Evolutionary conservation across 2,113 vertebrate genomes (phyloP).

Genomic region (Reinhardtius hippoglossoides): DNA sequence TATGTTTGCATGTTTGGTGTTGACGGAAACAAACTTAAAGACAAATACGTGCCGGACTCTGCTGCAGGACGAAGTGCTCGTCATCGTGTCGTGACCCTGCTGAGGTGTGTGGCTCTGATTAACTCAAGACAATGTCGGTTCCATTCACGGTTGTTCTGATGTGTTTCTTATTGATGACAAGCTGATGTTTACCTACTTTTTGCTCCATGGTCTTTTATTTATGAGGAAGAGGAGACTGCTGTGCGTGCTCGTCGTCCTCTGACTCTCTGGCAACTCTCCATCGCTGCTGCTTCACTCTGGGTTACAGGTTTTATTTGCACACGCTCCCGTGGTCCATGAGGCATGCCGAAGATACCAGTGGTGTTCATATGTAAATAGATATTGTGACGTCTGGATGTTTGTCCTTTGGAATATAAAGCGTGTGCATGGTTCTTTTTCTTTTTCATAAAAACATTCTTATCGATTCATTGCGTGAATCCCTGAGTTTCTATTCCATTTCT

Average conservation of each 20-base stretch:
- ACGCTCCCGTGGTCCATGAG: slow-evolving; percentile 41
- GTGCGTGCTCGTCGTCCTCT: slow-evolving; percentile 28
- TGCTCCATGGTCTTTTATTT: slow-evolving; percentile 7
- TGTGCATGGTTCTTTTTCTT: slow-evolving; percentile 56
- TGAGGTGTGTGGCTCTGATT: slow-evolving; percentile 40
- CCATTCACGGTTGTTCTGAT: slow-evolving; percentile 12
- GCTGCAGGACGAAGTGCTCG: slow-evolving; percentile 32
- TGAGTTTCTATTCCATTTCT: slow-evolving; percentile 24
- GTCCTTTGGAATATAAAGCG: slow-evolving; percentile 49
- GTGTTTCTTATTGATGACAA: slow-evolving; percentile 36
- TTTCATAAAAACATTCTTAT: slow-evolving; percentile 57
- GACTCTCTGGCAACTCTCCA: slow-evolving; percentile 30
- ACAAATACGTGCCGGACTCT: slow-evolving; percentile 4
- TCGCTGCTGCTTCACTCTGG: slow-evolving; percentile 32
- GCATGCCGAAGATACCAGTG: slow-evolving; percentile 57
- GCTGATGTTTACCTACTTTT: slow-evolving; percentile 22
- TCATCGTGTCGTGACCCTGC: slow-evolving; percentile 35
- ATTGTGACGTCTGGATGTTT: slow-evolving; percentile 58
- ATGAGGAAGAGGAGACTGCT: not conserved
- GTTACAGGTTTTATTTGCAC: slow-evolving; percentile 40
- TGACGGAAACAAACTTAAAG: slow-evolving; percentile 43
- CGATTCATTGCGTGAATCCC: slow-evolving; percentile 8
- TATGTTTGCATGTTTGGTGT: slow-evolving; percentile 74
- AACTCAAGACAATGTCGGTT: slow-evolving; percentile 4
- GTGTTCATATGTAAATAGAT: slow-evolving; percentile 72